These are phyloP conservation scores for Sebastes taczanowskii DNA, from an alignment of 2,797 vertebrate genomes.

Conservation along the genomic window DNA sequence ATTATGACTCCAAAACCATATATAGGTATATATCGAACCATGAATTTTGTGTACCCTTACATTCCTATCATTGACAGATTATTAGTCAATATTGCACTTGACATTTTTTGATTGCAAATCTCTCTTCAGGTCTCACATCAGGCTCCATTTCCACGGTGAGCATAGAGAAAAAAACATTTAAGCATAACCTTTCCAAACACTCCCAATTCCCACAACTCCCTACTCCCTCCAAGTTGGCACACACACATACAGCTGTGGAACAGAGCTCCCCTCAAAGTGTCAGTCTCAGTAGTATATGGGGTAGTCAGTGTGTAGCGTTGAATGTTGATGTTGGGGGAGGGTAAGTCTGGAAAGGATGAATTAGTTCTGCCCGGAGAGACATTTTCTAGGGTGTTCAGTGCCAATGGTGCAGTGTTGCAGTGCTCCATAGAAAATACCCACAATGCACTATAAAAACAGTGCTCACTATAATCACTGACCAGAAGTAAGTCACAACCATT, in stretches of 20 bases:
- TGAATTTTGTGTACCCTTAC: neutral
- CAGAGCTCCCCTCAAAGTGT: neutral
- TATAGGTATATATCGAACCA: neutral
- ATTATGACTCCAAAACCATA: neutral
- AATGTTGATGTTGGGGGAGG: constrained; percentile 29
- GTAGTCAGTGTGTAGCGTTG: constrained; percentile 1
- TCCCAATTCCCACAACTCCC: neutral
- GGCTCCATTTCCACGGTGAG: neutral
- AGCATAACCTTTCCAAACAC: neutral
- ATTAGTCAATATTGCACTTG: neutral
- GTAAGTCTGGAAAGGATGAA: constrained; percentile 15
- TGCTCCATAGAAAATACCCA: constrained; percentile 23
- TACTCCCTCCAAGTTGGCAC: neutral
- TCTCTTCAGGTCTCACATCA: neutral
- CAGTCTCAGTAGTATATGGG: neutral
- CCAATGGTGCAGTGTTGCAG: constrained; percentile 37
- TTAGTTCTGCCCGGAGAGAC: constrained; percentile 30
- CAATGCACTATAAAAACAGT: constrained; percentile 27
- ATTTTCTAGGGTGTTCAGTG: constrained; percentile 36
- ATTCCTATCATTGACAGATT: neutral
- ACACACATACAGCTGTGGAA: neutral
- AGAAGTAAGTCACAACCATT: constrained; percentile 28
- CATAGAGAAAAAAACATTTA: neutral
- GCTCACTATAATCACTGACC: constrained; percentile 46
- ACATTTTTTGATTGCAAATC: neutral